Conservation (phyloP, 1,140 invertebrate species). For the Scaptomyza pallida region DNA sequence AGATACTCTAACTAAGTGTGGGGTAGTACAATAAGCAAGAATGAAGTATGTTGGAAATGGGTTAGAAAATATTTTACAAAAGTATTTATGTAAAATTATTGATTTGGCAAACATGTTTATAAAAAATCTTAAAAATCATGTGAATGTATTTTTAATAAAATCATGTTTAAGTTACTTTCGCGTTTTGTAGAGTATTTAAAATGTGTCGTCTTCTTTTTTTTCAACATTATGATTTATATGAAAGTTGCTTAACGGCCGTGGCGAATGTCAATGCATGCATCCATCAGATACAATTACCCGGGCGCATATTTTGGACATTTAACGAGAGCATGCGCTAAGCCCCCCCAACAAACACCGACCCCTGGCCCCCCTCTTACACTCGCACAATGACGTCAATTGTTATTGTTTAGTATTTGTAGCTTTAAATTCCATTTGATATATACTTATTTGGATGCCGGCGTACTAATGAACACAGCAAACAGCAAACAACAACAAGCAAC, state of each 20-base stretch:
- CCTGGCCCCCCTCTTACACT: background rate
- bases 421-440: conserved; percentile 40
- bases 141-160: too few species aligned
- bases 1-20: background rate
- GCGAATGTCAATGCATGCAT: conserved; percentile 70
- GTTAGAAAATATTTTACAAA: too few species aligned
- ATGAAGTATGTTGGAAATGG: too few species aligned
- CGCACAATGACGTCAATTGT: conserved; percentile 42
- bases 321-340: conserved; percentile 20
- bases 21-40: too few species aligned
- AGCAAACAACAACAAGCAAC: conserved; percentile 34
- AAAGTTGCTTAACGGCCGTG: conserved; percentile 37
- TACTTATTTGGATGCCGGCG: conserved; percentile 36
- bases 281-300: conserved; percentile 47
- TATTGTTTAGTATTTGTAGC: conserved; percentile 40
- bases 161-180: background rate
- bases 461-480: conserved; percentile 67
- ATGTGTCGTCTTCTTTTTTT: conserved; percentile 1
- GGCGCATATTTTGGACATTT: conserved; percentile 29
- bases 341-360: too few species aligned
- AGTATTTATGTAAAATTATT: too few species aligned
- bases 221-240: conserved; percentile 52
- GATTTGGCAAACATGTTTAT: too few species aligned
- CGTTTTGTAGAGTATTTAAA: background rate
- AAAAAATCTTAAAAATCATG: too few species aligned